These are phyloP conservation scores for Malurus melanocephalus DNA, from an alignment of 2,113 vertebrate genomes.

Conservation along the genomic window DNA sequence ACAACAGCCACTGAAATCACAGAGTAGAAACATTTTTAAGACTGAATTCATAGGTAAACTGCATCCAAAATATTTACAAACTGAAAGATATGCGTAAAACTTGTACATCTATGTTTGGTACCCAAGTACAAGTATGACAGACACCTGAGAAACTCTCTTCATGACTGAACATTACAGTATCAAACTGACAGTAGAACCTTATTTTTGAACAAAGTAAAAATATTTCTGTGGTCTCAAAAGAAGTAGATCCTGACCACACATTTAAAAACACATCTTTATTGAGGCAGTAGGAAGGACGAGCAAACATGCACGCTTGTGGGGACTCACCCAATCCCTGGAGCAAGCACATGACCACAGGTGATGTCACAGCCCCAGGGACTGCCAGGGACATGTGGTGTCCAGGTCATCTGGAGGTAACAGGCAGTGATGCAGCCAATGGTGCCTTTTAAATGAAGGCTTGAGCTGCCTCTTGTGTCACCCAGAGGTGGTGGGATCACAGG, in stretches of 20 bases:
- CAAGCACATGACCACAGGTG: accelerated
- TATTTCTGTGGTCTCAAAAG: neutral
- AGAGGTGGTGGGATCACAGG: no score
- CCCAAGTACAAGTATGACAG: neutral
- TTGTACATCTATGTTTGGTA: neutral
- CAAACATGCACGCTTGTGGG: accelerated
- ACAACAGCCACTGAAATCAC: neutral
- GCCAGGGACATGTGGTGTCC: neutral
- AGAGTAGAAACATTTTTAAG: neutral
- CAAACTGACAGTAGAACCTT: neutral
- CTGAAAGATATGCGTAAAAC: neutral
- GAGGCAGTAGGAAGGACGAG: neutral
- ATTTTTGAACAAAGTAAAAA: neutral
- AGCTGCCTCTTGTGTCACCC: accelerated
- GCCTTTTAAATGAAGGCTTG: neutral
- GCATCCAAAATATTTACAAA: neutral
- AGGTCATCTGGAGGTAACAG: neutral
- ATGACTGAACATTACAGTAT: neutral
- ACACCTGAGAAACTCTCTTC: neutral
- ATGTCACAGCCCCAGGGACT: accelerated
- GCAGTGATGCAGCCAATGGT: neutral
- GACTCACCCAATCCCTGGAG: accelerated
- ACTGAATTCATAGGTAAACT: neutral
- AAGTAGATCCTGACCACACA: neutral
- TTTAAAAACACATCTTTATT: neutral